Evolutionary conservation across 2,888 invertebrate species (phyloP), one percentile per base, ranked within the genome.

Genomic region (Rhyacophila evoluta): DNA sequence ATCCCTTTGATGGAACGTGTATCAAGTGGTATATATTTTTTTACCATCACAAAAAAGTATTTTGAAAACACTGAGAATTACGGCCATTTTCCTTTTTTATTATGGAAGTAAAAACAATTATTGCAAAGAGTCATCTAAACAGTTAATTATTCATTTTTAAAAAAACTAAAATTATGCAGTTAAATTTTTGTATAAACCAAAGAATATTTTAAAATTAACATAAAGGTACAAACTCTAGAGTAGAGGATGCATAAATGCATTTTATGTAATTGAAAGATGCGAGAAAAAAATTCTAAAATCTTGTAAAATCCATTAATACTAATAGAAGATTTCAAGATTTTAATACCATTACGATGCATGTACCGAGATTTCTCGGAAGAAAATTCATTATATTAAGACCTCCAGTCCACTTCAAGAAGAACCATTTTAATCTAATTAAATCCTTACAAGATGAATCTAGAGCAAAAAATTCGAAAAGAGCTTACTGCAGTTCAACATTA

Each of bases 361-460:
- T n/a, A n/a, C n/a, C n/a, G 41, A 29, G 69, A 70, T 25, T 70
- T 29, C 68, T 11, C 29, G 15, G 6, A 55, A 25, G 25, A 55
- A 55, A 19, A 6, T 55, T 55, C 55, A 25, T 55, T 55, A 55
- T 25, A 55, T 55, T 25, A 55, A 33, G 68, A 25, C 15, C 74
- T 37, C 19, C 36, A 12, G 27, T 3, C 68, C 10, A 68, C 71
- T 25, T 33, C 67, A 25, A 12, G 67, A 19, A 19, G 33, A 71
- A 41, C 75, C 71, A 55, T 71, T 76, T 55, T 72, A 76, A 76
- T 71, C 74, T 78, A 78, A 78, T 78, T 78, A 78, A 74, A 74
- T 74, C 41, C 69, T 12, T 36, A 68, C 39, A 39, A 28, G 69
- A 39, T 73, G 68, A 38, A 37, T 70, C 29, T 19, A 74, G 71